Evolutionary conservation across 2,888 invertebrate genomes (phyloP).

Genomic region (Phaedon cochleariae): DNA sequence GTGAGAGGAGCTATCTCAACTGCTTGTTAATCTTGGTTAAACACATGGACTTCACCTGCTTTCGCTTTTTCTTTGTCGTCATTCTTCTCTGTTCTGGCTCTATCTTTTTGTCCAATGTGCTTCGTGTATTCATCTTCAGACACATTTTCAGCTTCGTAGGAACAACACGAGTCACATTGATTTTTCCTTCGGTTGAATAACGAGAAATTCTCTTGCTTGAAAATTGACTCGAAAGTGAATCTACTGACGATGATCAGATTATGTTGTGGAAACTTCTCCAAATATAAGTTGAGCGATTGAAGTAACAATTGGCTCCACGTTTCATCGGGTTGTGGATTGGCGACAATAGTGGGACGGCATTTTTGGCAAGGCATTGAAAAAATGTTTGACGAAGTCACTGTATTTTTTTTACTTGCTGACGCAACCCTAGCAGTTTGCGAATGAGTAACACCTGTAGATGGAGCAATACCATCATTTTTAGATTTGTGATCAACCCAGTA

Average conservation of each 20-base stretch:
- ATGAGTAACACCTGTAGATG: not conserved
- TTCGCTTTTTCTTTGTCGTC: constrained; percentile 15
- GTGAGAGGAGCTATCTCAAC: constrained; percentile 8
- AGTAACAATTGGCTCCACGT: constrained; percentile 20
- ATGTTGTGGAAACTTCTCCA: constrained; percentile 9
- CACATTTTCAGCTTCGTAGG: constrained; percentile 19
- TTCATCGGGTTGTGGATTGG: constrained; percentile 23
- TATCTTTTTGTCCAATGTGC: constrained; percentile 19
- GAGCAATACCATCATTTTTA: constrained; percentile 18
- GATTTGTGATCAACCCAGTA: constrained; percentile 9
- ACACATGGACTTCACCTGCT: constrained; percentile 11
- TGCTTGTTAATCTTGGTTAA: constrained; percentile 11
- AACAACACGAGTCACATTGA: constrained; percentile 27
- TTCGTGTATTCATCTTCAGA: constrained; percentile 13
- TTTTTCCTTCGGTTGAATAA: constrained; percentile 24
- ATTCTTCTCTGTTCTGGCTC: constrained; percentile 22
- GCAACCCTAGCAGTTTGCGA: not conserved
- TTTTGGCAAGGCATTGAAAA: constrained; percentile 13
- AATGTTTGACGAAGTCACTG: constrained; percentile 14
- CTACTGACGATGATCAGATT: not conserved
- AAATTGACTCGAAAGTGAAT: constrained; percentile 18
- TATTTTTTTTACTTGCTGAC: constrained; percentile 5
- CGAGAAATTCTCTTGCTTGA: constrained; percentile 18
- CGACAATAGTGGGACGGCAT: constrained; percentile 29
- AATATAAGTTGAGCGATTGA: not conserved